Percentiles rank a stretch among this genome's conserved stretches.
Conservation (phyloP, 1,140 invertebrate genomes). For the Drosophila prosaltans region DNA sequence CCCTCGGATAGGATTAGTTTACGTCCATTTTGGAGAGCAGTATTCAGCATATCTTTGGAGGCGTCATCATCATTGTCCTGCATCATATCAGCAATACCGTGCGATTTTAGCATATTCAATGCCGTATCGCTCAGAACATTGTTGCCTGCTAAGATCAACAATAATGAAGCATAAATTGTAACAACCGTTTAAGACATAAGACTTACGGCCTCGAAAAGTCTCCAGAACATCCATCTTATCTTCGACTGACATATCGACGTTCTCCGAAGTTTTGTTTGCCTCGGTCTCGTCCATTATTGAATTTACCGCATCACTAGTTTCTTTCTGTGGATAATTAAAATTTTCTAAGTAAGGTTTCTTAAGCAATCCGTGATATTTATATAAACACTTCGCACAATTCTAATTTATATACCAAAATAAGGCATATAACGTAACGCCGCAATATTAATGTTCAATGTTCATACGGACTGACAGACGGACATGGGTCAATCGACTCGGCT, state of each 20-base stretch:
- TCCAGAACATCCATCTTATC: conserved; percentile 69
- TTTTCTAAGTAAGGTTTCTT: too few species aligned
- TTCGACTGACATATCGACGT: conserved; percentile 63
- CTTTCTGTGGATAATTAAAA: conserved; percentile 56
- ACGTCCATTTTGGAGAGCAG: conserved; percentile 91
- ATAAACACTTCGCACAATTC: too few species aligned
- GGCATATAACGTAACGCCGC: too few species aligned
- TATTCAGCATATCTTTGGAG: conserved; percentile 85
- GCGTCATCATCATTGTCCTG: conserved; percentile 86
- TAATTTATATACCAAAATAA: too few species aligned
- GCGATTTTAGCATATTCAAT: conserved; percentile 89
- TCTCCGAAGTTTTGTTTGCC: conserved; percentile 24
- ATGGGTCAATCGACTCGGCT: too few species aligned
- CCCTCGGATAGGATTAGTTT: conserved; percentile 91
- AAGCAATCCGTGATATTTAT: too few species aligned
- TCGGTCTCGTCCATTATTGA: conserved; percentile 72
- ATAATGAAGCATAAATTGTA: not conserved
- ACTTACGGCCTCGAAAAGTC: conserved; percentile 63
- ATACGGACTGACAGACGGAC: too few species aligned
- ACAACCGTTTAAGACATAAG: not conserved
- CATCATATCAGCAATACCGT: conserved; percentile 92
- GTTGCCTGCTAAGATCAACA: conserved; percentile 29
- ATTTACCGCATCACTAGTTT: conserved; percentile 80
- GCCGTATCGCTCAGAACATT: conserved; percentile 68
- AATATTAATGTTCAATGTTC: too few species aligned